phyloP scores from a whole-genome alignment of 2,113 vertebrate genomes.

The Pica pica region DNA sequence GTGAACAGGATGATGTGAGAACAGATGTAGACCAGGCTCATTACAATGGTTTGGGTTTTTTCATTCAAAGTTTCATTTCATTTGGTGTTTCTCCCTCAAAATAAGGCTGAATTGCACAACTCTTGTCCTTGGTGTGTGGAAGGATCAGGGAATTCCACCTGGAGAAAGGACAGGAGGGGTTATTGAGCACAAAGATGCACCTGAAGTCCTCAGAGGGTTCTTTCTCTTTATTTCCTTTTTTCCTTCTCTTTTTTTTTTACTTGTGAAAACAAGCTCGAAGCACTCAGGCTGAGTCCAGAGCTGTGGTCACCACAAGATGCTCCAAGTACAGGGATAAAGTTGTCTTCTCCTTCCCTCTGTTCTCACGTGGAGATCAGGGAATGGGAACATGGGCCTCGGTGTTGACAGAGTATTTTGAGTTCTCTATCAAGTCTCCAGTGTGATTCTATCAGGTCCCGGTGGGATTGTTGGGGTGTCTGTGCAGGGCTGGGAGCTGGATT shows the following conservation, averaged over 20 bases:
- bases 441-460: not conserved
- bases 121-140: not conserved
- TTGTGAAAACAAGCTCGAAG: not conserved
- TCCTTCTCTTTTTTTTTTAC: not conserved
- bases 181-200: not conserved
- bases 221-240: not conserved
- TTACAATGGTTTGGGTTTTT: not conserved
- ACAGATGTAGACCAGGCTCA: not conserved
- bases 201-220: not conserved
- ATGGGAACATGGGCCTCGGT: not conserved
- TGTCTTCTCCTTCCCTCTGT: not conserved
- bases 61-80: not conserved
- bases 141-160: not conserved
- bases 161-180: not conserved
- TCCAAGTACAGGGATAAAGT: not conserved
- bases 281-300: not conserved
- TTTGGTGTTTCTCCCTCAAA: not conserved
- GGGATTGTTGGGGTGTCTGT: not conserved
- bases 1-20: not conserved
- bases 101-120: not conserved
- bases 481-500: not conserved
- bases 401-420: not conserved
- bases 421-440: not conserved
- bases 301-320: not conserved
- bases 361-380: not conserved